These are phyloP conservation scores for Gasteruption jaculator DNA, from an alignment of 2,888 invertebrate genomes.

Conservation along the genomic window DNA sequence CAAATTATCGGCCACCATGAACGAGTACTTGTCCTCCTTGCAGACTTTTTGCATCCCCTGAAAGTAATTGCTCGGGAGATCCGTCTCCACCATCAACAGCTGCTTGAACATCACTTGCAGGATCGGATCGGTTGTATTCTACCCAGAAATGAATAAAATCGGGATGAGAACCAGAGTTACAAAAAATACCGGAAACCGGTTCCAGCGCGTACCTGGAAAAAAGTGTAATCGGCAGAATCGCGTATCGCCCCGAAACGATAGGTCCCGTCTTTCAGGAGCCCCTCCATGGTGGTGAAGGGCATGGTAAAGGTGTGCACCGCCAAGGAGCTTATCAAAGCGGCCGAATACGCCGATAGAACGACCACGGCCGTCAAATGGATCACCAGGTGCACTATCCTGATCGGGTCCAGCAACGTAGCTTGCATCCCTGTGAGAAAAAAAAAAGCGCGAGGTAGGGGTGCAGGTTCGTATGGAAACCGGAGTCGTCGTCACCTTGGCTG, in stretches of 20 bases:
- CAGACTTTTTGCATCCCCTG: constrained; percentile 42
- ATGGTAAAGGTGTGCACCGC: constrained; percentile 42
- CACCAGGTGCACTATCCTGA: constrained; percentile 40
- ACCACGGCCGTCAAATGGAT: constrained; percentile 42
- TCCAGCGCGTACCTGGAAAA: constrained; percentile 36
- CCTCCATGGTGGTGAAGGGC: constrained; percentile 48
- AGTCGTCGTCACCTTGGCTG: constrained; percentile 34
- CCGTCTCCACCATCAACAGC: constrained; percentile 27
- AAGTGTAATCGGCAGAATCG: constrained; percentile 40
- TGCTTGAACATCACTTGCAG: constrained; percentile 35
- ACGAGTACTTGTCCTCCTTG: constrained; percentile 39
- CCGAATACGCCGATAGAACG: constrained; percentile 46
- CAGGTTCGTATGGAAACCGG: neutral
- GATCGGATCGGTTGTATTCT: constrained; percentile 40
- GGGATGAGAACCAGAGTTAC: neutral
- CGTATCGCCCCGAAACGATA: constrained; percentile 41
- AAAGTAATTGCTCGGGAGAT: constrained; percentile 38
- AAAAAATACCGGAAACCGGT: neutral
- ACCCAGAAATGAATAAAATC: constrained; percentile 2
- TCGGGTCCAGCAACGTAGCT: constrained; percentile 31
- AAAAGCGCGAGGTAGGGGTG: neutral
- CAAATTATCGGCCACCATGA: constrained; percentile 43
- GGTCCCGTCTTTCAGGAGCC: constrained; percentile 40
- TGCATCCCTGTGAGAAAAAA: constrained; percentile 30
- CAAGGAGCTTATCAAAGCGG: constrained; percentile 44